phyloP scores from a whole-genome alignment of 92 coral and sea anemone species.

The Zoanthus gigantus region DNA sequence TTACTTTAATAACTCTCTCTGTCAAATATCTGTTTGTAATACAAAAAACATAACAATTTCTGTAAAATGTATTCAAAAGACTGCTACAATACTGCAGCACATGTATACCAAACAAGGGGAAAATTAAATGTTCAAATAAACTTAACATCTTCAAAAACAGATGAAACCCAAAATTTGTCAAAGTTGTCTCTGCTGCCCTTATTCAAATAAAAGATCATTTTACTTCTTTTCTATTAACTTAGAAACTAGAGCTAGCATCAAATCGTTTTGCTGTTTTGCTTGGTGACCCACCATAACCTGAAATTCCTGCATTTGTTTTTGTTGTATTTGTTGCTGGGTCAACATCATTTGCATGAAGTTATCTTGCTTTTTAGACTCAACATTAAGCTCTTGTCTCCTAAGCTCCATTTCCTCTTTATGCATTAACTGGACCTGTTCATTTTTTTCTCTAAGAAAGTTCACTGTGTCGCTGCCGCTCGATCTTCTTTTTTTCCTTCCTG shows the following conservation, averaged over 20 bases:
- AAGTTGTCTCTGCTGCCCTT: background rate
- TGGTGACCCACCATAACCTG: conserved; percentile 37
- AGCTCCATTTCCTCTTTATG: conserved; percentile 43
- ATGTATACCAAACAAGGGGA: conserved; percentile 11
- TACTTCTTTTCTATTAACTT: conserved; percentile 40
- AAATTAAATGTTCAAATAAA: conserved; percentile 3
- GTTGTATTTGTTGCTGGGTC: conserved; percentile 46
- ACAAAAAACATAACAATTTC: conserved; percentile 23
- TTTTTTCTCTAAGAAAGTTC: conserved; percentile 10
- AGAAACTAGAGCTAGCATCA: conserved; percentile 50
- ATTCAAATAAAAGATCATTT: background rate
- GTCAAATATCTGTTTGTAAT: conserved; percentile 12
- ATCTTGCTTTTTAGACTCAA: conserved; percentile 43
- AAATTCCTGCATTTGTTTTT: conserved; percentile 47
- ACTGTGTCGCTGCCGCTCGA: conserved; percentile 42
- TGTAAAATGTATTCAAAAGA: conserved; percentile 21
- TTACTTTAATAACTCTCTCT: conserved; percentile 18
- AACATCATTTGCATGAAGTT: conserved; percentile 35
- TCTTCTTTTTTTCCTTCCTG: background rate
- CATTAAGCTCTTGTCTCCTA: conserved; percentile 40
- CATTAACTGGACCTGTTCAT: conserved; percentile 23
- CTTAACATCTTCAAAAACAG: conserved; percentile 5
- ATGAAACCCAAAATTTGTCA: background rate
- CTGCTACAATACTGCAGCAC: conserved; percentile 24
- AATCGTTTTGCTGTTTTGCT: conserved; percentile 25